Conservation (phyloP, 2,888 invertebrate species). For the Melinopterus prodromus region DNA sequence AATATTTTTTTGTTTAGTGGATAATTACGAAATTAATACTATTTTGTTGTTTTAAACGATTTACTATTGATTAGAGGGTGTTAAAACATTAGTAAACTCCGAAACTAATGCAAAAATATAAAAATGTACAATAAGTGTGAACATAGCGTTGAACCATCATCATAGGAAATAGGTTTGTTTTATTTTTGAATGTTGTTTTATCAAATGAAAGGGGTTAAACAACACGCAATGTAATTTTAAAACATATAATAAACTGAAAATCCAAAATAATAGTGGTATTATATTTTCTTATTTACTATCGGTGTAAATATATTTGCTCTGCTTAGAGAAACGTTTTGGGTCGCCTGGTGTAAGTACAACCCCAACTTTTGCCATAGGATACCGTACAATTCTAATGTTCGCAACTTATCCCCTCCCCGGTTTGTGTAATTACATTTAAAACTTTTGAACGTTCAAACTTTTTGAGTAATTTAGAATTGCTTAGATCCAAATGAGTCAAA, state of each 20-base stretch:
- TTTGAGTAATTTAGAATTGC: background rate
- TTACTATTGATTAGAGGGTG: background rate
- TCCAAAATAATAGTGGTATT: background rate
- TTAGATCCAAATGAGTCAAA: background rate
- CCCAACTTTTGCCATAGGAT: constrained; percentile 4
- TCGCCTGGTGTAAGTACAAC: constrained; percentile 21
- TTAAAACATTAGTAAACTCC: background rate
- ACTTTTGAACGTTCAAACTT: background rate
- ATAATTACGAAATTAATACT: background rate
- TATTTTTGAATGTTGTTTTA: background rate
- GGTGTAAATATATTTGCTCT: constrained; percentile 34
- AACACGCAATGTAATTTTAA: background rate
- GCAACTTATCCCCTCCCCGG: background rate
- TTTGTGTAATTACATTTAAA: background rate
- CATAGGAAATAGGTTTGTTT: background rate
- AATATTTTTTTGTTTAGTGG: background rate
- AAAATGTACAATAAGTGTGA: background rate
- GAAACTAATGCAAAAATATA: background rate
- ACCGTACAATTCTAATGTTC: background rate
- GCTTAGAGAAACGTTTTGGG: constrained; percentile 30
- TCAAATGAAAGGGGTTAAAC: background rate
- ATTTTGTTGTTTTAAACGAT: background rate
- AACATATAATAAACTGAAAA: background rate
- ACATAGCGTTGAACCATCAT: background rate
- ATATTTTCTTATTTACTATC: constrained; percentile 36